A percentile compares a stretch with the other conserved stretches of the same genome.
phyloP scores from a whole-genome alignment of 2,888 invertebrate genomes.

The Tigriopus californicus region DNA sequence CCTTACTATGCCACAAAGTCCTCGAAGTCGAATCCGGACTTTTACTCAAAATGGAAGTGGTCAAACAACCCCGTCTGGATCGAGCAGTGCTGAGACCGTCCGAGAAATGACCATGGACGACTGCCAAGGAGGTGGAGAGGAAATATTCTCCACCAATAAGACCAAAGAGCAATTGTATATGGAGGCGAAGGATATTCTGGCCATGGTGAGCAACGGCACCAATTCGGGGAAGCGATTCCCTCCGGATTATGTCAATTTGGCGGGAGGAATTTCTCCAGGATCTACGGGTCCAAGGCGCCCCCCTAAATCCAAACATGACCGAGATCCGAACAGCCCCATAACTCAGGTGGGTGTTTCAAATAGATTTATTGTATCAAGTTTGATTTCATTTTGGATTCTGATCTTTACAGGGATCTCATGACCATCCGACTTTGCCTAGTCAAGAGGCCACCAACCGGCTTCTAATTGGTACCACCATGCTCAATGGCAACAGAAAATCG shows the following conservation, averaged over 20 bases:
- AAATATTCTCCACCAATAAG: neutral
- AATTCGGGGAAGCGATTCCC: constrained; percentile 1
- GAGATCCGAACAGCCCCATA: neutral
- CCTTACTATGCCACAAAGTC: constrained; percentile 26
- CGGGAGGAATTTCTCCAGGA: constrained; percentile 17
- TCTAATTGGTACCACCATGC: constrained; percentile 7
- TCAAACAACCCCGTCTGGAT: constrained; percentile 13
- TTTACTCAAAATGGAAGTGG: constrained; percentile 21
- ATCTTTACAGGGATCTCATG: neutral
- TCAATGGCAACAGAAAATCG: neutral
- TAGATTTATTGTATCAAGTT: no score
- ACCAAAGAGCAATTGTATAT: neutral
- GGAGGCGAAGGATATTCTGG: neutral
- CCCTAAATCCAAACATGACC: constrained; percentile 5
- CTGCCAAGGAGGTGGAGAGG: neutral
- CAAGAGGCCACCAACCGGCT: constrained; percentile 6
- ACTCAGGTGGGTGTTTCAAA: neutral
- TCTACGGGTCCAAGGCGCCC: constrained; percentile 17
- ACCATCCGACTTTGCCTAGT: neutral
- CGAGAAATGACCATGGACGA: neutral
- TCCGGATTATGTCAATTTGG: constrained; percentile 17
- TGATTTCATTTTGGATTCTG: no score
- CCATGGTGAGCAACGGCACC: constrained; percentile 16
- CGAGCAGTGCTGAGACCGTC: neutral
- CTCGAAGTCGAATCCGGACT: constrained; percentile 26